Evolutionary conservation across 2,888 invertebrate genomes (phyloP), one percentile per base, ranked within the genome.

Genomic region (Metopia argyrocephala): DNA sequence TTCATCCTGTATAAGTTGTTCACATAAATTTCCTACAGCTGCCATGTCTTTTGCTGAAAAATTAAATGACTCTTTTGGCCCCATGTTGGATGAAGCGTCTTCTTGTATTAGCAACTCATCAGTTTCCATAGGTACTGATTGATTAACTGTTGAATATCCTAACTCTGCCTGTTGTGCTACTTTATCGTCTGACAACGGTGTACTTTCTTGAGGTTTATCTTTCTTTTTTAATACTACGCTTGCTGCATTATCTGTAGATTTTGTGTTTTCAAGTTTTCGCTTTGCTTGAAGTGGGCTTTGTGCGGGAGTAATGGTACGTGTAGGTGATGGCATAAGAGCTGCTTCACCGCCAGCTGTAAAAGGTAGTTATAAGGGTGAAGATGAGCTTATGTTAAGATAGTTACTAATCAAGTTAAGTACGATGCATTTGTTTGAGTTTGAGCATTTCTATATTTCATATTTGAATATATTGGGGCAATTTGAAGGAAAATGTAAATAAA

Each of bases 251-350:
- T 92, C 95, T 83, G 94, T 94, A 54, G 95, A 95, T 85, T 94
- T 93, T n/a, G 95, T 94, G 27, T 93, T 92, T 89, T 95, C 95
- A 68, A 95, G 90, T 88, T 96, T 96, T 68, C 96, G 92, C 89
- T 96, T 96, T 66, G 94, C 93, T 76, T 95, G 94, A 56, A 91
- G 89, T 46, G 90, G 89, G 76, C 89, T 90, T 82, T 90, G 88
- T 66, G 89, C 87, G 65, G 91, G 90, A 20, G 91, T 90, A 18
- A 93, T 92, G 38, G 93, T 93, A 84, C 93, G 91, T 25, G 92
- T 93, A 54, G 93, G 93, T 2, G 92, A 93, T 91, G 84, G 93
- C 93, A 89, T 93, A 90, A 89, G 91, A 89, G 84, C 93, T 90
- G 89, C 90, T 86, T 91, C 91, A 64, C 91, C 91, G 12, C 91